Evolutionary conservation across 1,140 invertebrate species (phyloP).

Genomic region (Pachypsylla venusta): DNA sequence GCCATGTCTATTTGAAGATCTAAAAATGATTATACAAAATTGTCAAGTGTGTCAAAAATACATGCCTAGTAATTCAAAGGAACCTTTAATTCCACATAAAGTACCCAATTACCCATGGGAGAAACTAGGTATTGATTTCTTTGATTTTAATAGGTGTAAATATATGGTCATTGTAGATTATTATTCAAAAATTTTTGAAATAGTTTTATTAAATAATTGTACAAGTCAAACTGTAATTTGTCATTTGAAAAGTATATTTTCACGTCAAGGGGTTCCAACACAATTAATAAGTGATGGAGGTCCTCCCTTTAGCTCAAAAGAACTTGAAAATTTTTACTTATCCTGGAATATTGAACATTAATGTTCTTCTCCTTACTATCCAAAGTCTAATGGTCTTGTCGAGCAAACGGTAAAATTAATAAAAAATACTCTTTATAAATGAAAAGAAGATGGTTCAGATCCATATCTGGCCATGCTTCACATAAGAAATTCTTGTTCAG

Average conservation of each 20-base stretch:
- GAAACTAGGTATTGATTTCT: constrained; percentile 16
- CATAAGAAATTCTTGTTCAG: constrained; percentile 10
- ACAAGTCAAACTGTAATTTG: constrained; percentile 5
- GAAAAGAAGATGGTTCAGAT: neutral
- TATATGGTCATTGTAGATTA: constrained; percentile 19
- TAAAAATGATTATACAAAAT: constrained; percentile 30
- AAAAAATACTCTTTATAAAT: constrained; percentile 17
- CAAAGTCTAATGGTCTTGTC: constrained; percentile 18
- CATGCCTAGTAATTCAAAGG: constrained; percentile 24
- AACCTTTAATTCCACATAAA: constrained; percentile 25
- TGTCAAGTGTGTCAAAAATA: constrained; percentile 30
- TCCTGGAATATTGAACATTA: constrained; percentile 11
- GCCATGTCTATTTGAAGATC: constrained; percentile 32
- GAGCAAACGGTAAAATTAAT: constrained; percentile 16
- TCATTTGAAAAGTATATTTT: constrained; percentile 25
- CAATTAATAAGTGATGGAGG: constrained; percentile 27
- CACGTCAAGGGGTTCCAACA: constrained; percentile 25
- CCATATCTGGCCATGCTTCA: constrained; percentile 14
- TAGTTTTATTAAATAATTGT: neutral
- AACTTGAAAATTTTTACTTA: constrained; percentile 16
- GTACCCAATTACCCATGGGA: constrained; percentile 16
- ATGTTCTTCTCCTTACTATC: constrained; percentile 14
- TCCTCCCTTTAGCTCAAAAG: constrained; percentile 15
- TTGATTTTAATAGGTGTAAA: neutral
- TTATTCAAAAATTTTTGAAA: constrained; percentile 20